These are phyloP conservation scores for Euthynnus affinis DNA, from an alignment of 2,797 vertebrate genomes.

Conservation along the genomic window DNA sequence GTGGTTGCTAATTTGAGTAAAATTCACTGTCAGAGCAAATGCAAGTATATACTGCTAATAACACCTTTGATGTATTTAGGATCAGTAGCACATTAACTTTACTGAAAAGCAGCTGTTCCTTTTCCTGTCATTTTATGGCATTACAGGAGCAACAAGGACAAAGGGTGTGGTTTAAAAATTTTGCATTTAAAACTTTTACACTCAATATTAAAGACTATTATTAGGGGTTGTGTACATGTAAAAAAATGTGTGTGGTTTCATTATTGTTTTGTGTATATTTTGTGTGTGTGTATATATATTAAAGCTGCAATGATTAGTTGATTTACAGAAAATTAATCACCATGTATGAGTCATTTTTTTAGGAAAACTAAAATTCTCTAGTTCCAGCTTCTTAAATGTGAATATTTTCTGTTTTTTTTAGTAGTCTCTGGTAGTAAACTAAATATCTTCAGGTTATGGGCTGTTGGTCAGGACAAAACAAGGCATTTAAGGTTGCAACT, in stretches of 20 bases:
- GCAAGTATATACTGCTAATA: background rate
- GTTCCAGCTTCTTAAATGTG: too few species aligned
- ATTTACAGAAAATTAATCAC: too few species aligned
- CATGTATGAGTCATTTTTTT: too few species aligned
- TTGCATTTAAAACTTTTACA: background rate
- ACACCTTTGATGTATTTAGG: conserved; percentile 24
- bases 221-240: background rate
- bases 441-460: background rate
- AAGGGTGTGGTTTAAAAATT: background rate
- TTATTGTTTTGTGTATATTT: background rate
- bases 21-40: conserved; percentile 16
- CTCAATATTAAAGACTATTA: background rate
- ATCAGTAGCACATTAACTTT: background rate
- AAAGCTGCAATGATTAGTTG: too few species aligned
- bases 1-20: conserved; percentile 11
- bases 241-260: background rate
- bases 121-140: background rate
- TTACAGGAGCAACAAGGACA: background rate
- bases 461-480: too few species aligned
- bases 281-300: too few species aligned
- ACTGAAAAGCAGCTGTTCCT: conserved; percentile 6
- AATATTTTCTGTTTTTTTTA: too few species aligned
- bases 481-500: background rate
- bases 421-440: too few species aligned
- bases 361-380: too few species aligned